Conservation (phyloP, 2,113 vertebrate species). For the Ia io region DNA sequence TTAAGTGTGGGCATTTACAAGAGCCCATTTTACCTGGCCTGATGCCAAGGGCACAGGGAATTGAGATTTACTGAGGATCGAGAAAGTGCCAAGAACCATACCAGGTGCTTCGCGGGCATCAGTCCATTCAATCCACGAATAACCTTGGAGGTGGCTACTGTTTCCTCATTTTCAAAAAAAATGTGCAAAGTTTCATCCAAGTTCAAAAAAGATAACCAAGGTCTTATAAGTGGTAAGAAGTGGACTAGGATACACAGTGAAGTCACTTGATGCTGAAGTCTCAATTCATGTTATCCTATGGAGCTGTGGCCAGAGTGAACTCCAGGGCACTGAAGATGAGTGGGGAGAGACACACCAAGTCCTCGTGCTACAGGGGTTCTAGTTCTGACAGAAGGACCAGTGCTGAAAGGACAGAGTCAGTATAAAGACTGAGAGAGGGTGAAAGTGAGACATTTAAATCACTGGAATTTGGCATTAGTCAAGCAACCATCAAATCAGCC, state of each 20-base stretch:
- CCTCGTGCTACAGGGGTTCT: background rate
- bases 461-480: background rate
- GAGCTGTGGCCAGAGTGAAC: accelerated
- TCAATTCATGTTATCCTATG: background rate
- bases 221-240: background rate
- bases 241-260: background rate
- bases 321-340: accelerated
- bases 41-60: background rate
- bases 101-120: background rate
- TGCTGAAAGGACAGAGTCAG: background rate
- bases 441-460: background rate
- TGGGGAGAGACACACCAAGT: accelerated
- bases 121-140: background rate
- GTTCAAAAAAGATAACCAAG: background rate
- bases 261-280: background rate
- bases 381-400: background rate
- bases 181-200: background rate
- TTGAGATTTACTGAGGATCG: background rate
- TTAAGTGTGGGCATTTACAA: background rate
- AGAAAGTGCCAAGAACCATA: background rate
- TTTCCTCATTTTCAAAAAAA: background rate
- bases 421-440: background rate
- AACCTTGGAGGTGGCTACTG: background rate
- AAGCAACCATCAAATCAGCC: background rate
- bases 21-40: background rate